Base-by-base conservation (phyloP, 2,888 invertebrate genomes). In the Bedellia somnulentella region DNA sequence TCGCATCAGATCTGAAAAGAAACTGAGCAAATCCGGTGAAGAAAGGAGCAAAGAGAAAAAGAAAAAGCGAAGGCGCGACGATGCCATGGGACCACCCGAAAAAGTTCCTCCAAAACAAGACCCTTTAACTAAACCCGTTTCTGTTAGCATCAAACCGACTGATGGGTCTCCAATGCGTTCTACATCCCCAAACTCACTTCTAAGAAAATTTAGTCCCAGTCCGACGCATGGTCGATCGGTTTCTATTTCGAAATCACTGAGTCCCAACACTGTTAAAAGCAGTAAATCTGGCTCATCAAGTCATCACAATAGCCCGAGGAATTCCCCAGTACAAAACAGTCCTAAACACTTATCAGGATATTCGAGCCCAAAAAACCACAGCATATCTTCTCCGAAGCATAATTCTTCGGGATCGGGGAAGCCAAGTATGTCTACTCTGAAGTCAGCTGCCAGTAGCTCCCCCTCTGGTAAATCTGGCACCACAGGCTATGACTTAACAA, bases 351-450 rank as follows among this genome's bases (percentile, higher is more conserved):
- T 82, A 30, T 61, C 84, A 8, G 82, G 84, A 12, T 82, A 85
- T 36, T 85, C 86, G 32, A 87, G 86, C 57, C 87, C 86, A 43
- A 89, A 88, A 66, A 86, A 85, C 49, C 89, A 88, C 51, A 85
- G 85, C 29, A 83, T 86, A 11, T 83, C 85, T 9, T 89, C 89
- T 10, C 90, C 91, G 12, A 91, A 90, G 54, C 89, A 89, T 43
- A 79, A 80, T 43, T 81, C 83, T 14, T 80, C 83, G 1, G 79
- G 85, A 33, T 85, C 89, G 1, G 92, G 92, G 1, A 93, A 93
- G 50, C 92, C 92, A 1, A 91, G 91, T 47, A 90, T 93, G 89
- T 89, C 90, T 0, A 83, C 91, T 1, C 59, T 92, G 13, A 92
- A 92, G 52, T 91, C 87, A 21, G 89, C 90, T 1, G 79, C 85